Evolutionary conservation across 1,140 invertebrate species (phyloP).

Genomic region (Ostrea edulis): DNA sequence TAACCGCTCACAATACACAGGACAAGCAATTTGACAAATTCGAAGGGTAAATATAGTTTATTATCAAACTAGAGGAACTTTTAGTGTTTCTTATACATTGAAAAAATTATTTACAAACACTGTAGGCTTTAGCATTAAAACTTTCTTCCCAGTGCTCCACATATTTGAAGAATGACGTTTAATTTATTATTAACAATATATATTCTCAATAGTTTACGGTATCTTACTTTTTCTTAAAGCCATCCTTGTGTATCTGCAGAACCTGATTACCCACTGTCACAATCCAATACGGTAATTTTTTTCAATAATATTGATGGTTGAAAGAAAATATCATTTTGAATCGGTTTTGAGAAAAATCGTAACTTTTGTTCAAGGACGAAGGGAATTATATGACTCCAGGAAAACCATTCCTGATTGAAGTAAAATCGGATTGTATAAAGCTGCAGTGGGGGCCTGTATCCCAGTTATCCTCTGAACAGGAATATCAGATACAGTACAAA

Average conservation of each 20-base stretch:
- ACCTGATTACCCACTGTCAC: not conserved
- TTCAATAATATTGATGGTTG: not conserved
- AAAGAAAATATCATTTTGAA: not conserved
- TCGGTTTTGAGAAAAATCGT: not conserved
- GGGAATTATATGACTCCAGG: not conserved
- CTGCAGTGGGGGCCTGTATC: not conserved
- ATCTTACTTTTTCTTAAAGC: not conserved
- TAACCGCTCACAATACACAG: not conserved
- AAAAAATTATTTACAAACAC: too few relatives aligned
- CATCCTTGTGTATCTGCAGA: not conserved
- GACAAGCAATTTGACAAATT: not conserved
- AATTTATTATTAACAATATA: too few relatives aligned
- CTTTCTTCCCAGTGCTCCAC: too few relatives aligned
- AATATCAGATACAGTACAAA: slow-evolving; percentile 34
- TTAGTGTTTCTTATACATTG: too few relatives aligned
- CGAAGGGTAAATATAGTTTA: too few relatives aligned
- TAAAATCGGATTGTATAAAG: slow-evolving; percentile 19
- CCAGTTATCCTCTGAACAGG: not conserved
- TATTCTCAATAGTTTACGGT: too few relatives aligned
- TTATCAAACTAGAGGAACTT: too few relatives aligned
- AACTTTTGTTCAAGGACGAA: not conserved
- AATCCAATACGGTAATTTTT: not conserved
- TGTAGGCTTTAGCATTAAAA: too few relatives aligned
- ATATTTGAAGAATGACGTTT: too few relatives aligned
- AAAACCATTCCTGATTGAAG: not conserved